Evolutionary conservation across 2,797 vertebrate genomes (phyloP).

Genomic region (Bradypus variegatus): DNA sequence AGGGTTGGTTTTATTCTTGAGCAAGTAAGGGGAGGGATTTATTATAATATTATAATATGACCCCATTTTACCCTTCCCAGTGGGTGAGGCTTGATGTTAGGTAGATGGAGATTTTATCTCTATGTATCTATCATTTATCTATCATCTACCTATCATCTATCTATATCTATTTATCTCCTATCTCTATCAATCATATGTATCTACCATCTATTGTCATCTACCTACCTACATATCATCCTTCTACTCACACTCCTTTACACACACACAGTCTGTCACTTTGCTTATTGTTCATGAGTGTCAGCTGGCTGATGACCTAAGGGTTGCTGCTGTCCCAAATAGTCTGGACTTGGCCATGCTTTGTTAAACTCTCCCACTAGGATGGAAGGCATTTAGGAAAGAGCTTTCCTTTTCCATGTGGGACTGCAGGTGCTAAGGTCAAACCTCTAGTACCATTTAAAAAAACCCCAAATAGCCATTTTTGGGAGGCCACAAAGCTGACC

Average conservation of each 20-base stretch:
- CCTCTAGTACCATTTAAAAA: not conserved
- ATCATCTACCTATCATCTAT: not conserved
- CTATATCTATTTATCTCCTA: not conserved
- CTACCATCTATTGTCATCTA: not conserved
- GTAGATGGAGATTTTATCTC: not conserved
- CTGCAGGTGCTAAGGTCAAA: not conserved
- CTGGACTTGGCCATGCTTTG: not conserved
- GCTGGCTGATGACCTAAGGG: not conserved
- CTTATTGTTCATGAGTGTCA: not conserved
- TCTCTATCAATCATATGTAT: not conserved
- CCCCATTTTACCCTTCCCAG: not conserved
- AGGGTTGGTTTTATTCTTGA: not conserved
- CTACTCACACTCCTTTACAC: not conserved
- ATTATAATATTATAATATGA: not conserved
- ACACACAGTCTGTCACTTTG: not conserved
- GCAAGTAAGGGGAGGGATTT: not conserved
- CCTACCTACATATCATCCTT: not conserved
- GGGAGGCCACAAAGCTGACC: not conserved
- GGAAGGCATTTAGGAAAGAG: not conserved
- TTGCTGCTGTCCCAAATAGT: not conserved
- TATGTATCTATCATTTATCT: accelerated
- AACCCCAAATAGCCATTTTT: not conserved
- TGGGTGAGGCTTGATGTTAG: not conserved
- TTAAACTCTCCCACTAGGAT: not conserved
- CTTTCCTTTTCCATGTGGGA: not conserved